Percentiles rank a stretch among this genome's conserved stretches.
These are phyloP conservation scores for Etheostoma spectabile DNA, from an alignment of 2,113 vertebrate genomes.

Conservation along the genomic window DNA sequence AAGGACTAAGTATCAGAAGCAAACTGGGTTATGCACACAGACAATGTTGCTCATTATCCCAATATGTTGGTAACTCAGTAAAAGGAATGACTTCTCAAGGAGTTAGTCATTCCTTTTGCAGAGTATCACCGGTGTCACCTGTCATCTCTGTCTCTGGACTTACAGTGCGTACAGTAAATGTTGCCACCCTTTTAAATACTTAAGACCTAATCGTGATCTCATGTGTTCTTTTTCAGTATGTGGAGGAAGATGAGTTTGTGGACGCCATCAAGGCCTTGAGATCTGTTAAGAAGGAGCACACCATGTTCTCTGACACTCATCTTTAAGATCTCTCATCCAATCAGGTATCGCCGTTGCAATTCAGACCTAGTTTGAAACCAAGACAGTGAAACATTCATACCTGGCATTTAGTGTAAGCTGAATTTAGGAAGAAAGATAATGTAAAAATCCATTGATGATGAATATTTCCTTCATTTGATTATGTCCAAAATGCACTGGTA, in stretches of 20 bases:
- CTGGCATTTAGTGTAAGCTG: not conserved
- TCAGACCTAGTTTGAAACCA: not conserved
- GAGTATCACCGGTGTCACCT: not conserved
- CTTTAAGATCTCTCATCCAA: slow-evolving; percentile 43
- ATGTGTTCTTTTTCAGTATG: slow-evolving; percentile 83
- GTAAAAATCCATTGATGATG: not conserved
- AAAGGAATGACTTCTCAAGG: not conserved
- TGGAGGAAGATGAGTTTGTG: slow-evolving; percentile 91
- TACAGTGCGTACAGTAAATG: not conserved
- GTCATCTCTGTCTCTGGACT: not conserved
- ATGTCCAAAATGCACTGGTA: not conserved
- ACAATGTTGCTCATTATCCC: not conserved
- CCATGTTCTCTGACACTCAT: slow-evolving; percentile 89
- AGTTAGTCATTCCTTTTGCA: too few species aligned
- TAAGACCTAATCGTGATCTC: not conserved
- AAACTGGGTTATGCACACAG: too few species aligned
- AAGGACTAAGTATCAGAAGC: too few species aligned
- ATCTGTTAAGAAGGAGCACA: slow-evolving; percentile 91
- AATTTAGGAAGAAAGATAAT: not conserved
- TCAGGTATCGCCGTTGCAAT: slow-evolving; percentile 28
- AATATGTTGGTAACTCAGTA: not conserved
- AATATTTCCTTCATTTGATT: not conserved
- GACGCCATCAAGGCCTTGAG: slow-evolving; percentile 92
- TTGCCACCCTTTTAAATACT: not conserved
- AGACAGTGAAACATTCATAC: not conserved